A percentile compares a stretch with the other conserved stretches of the same genome.
Evolutionary conservation across 1,140 invertebrate genomes (phyloP).

Genomic region (Drosophila ohnishii): DNA sequence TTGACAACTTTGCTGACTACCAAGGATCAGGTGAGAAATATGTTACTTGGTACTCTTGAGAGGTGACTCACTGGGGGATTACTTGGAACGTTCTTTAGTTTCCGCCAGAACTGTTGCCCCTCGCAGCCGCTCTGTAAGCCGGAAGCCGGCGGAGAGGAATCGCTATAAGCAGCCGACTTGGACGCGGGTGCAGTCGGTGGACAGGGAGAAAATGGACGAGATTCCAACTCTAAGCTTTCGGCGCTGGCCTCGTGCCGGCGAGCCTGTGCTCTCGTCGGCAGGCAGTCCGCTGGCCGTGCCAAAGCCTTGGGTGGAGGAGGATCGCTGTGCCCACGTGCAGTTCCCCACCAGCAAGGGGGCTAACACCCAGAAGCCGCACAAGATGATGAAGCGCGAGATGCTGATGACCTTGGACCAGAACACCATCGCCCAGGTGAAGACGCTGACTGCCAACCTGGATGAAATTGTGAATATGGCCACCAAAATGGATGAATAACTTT

Average conservation of each 20-base stretch:
- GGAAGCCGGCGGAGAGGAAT: not conserved
- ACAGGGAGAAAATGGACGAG: not conserved
- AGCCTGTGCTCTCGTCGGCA: slow-evolving; percentile 85
- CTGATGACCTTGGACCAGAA: slow-evolving; percentile 57
- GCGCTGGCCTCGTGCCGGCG: slow-evolving; percentile 85
- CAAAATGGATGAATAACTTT: slow-evolving; percentile 1
- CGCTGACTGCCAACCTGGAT: slow-evolving; percentile 59
- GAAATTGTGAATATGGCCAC: slow-evolving; percentile 61
- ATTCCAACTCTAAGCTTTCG: slow-evolving; percentile 81
- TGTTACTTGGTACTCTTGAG: too few relatives aligned
- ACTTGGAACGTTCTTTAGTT: not conserved
- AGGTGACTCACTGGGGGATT: not conserved
- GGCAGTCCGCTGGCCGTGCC: slow-evolving; percentile 85
- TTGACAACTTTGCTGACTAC: slow-evolving; percentile 14
- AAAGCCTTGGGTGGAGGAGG: slow-evolving; percentile 63
- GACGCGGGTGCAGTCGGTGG: slow-evolving; percentile 21
- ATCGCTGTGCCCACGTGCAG: slow-evolving; percentile 84
- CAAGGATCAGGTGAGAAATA: not conserved
- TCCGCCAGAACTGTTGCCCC: too few relatives aligned
- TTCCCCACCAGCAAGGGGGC: slow-evolving; percentile 84
- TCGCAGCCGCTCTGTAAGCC: slow-evolving; percentile 30
- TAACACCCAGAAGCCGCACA: slow-evolving; percentile 59
- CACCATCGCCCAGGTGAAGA: slow-evolving; percentile 63
- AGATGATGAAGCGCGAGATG: slow-evolving; percentile 55
- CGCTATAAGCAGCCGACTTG: not conserved